Evolutionary conservation across 2,888 invertebrate genomes (phyloP).

Genomic region (Serrognathus titanus): DNA sequence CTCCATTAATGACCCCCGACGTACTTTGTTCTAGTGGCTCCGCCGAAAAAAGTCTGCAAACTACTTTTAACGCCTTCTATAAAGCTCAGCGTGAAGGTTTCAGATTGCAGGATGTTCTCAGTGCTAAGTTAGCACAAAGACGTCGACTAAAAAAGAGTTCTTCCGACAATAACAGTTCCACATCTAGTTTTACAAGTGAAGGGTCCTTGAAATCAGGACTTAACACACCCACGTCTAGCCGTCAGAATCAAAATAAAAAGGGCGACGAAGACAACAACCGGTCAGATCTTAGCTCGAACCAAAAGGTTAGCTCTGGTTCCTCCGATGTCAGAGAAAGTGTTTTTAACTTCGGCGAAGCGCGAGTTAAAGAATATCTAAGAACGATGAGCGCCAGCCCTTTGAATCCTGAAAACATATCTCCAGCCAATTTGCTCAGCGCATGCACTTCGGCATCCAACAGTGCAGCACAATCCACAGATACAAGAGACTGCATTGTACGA

Average conservation of each 20-base stretch:
- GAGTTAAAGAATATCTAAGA: slow-evolving; percentile 52
- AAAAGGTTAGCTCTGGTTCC: slow-evolving; percentile 21
- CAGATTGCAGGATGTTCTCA: slow-evolving; percentile 66
- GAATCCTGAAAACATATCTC: slow-evolving; percentile 27
- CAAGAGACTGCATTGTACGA: slow-evolving; percentile 18
- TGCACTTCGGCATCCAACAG: slow-evolving; percentile 26
- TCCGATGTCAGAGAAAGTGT: slow-evolving; percentile 39
- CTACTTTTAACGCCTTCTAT: slow-evolving; percentile 66
- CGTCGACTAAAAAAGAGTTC: slow-evolving; percentile 60
- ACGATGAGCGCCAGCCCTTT: slow-evolving; percentile 42
- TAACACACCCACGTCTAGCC: slow-evolving; percentile 27
- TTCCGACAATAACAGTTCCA: slow-evolving; percentile 45
- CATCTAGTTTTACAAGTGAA: slow-evolving; percentile 46
- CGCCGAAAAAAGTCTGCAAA: slow-evolving; percentile 57
- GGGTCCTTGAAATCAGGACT: slow-evolving; percentile 42
- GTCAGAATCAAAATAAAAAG: slow-evolving; percentile 30
- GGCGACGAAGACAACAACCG: slow-evolving; percentile 35
- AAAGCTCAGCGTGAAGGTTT: slow-evolving; percentile 70
- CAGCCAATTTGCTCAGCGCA: slow-evolving; percentile 16
- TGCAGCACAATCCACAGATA: slow-evolving; percentile 2
- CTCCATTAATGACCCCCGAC: slow-evolving; percentile 62
- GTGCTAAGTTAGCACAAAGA: slow-evolving; percentile 67
- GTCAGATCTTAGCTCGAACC: slow-evolving; percentile 19
- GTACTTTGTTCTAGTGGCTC: slow-evolving; percentile 51
- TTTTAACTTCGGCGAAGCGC: slow-evolving; percentile 50